Evolutionary conservation across 2,888 invertebrate species (phyloP).

Genomic region (Heliconius ethilla): DNA sequence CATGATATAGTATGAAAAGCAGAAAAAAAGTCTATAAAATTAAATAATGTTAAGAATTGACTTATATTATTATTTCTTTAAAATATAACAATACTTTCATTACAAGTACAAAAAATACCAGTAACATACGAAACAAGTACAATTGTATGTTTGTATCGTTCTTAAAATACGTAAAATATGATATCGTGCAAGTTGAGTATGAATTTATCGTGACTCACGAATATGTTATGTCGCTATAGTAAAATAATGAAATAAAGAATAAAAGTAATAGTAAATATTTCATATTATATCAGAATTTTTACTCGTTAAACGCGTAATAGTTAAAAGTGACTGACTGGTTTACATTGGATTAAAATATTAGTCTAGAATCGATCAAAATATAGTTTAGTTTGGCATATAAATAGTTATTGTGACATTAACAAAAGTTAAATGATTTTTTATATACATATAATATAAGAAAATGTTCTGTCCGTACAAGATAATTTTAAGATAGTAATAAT

Average conservation of each 20-base stretch:
- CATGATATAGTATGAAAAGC: too few relatives aligned
- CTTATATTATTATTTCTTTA: background rate
- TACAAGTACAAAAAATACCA: background rate
- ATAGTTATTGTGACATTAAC: background rate
- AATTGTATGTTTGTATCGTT: background rate
- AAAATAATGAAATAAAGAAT: background rate
- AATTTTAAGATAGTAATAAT: background rate
- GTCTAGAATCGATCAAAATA: background rate
- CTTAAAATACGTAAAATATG: conserved; percentile 17
- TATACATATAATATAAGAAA: background rate
- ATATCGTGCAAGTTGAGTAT: conserved; percentile 12
- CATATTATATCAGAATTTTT: background rate
- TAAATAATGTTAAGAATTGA: background rate
- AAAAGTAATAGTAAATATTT: background rate
- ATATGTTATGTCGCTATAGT: background rate
- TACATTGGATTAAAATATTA: background rate
- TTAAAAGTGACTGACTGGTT: background rate
- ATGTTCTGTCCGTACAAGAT: background rate
- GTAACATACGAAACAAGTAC: too few relatives aligned
- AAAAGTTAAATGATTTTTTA: background rate
- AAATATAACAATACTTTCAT: background rate
- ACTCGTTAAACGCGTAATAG: background rate
- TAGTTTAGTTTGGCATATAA: background rate
- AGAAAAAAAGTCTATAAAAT: too few relatives aligned
- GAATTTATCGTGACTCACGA: conserved; percentile 31